Conservation (phyloP, 2,888 invertebrate genomes). For the Melinaea marsaeus region DNA sequence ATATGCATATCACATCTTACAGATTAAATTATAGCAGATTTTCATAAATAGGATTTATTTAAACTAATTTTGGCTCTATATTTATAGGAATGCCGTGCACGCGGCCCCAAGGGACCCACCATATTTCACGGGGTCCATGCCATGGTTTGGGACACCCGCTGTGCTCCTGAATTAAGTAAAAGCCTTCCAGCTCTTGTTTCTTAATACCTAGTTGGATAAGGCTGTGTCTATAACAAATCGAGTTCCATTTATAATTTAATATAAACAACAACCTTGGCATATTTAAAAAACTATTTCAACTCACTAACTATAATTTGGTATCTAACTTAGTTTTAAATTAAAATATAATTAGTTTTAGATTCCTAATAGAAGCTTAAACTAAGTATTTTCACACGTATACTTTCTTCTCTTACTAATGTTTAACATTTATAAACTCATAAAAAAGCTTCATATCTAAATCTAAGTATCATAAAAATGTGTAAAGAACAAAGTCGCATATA, state of each 20-base stretch:
- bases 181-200: conserved; percentile 83
- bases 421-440: too few relatives aligned
- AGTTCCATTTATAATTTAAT: conserved; percentile 1
- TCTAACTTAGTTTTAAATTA: too few relatives aligned
- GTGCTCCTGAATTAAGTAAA: conserved; percentile 85
- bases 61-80: conserved; percentile 30
- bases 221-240: conserved; percentile 43
- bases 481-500: too few relatives aligned
- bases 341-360: too few relatives aligned
- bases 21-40: conserved; percentile 5
- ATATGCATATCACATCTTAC: conserved; percentile 5
- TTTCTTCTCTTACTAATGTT: too few relatives aligned
- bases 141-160: conserved; percentile 80
- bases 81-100: conserved; percentile 57
- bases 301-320: too few relatives aligned
- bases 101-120: conserved; percentile 72
- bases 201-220: conserved; percentile 73
- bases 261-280: too few relatives aligned
- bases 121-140: conserved; percentile 72
- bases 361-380: too few relatives aligned
- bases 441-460: too few relatives aligned
- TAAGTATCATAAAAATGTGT: too few relatives aligned
- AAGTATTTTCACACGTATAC: too few relatives aligned
- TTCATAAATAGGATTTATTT: conserved; percentile 10
- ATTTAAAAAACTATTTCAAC: too few relatives aligned